Base-by-base conservation (phyloP, 1,140 invertebrate species). In the Drosophila seguyi region DNA sequence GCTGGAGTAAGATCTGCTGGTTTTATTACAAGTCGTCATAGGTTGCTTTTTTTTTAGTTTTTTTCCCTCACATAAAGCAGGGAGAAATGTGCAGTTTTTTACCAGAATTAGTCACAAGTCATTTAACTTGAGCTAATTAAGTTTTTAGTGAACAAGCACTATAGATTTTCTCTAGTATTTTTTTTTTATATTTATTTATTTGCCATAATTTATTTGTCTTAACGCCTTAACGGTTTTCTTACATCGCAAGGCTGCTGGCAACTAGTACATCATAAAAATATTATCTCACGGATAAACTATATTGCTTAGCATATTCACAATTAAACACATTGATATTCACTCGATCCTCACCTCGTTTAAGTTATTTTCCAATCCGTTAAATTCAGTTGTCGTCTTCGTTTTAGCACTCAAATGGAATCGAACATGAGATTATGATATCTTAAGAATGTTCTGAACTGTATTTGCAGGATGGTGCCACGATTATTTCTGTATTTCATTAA, bases 401-500 rank as follows among this genome's bases (percentile, higher is more conserved):
- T 25, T 44, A 55, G 38, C 56, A 42, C 48, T 65, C 36, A 75
- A 50, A 25, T 75, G n/a, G 29, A 29, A 41, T 52, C 44, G n/a
- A 34, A 11, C 16, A 41, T 18, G 13, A 3, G 18, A 31, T 4
- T 11, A 11, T 44, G 18, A 29, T 58, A 38, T 50, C 36, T 38
- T 63, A 92, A 71, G 68, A 92, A 91, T 90, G 91, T 92, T 78
- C 91, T 90, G 60, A 91, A 92, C 58, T 92, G 91, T 74, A 92
- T 79, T 90, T 92, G 90, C 36, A 92, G 57, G 66, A 92, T 92
- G 39, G 68, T 76, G 38, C 90, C 90, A 47, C 83, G 88, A 61
- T 87, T 91, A 44, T 81, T 92, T 88, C 62, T 91, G 62, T 92
- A 92, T 92, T 92, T 92, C 91, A 92, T 91, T 92, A 91, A 91